Base-by-base conservation (phyloP, 1,140 invertebrate genomes). In the Condylostylus longicornis region DNA sequence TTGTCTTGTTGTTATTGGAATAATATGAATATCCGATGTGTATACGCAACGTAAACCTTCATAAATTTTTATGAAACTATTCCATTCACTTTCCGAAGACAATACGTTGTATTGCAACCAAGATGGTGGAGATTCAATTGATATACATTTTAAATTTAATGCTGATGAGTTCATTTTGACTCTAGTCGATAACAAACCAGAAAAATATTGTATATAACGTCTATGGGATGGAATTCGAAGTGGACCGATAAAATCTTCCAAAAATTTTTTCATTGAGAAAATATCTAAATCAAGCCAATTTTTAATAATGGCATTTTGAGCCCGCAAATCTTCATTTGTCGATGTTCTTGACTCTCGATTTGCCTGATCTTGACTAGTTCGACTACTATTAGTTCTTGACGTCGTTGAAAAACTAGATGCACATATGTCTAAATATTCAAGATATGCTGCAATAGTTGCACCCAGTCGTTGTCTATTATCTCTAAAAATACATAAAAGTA, bases 261-360 rank as follows among this genome's bases (percentile, higher is more conserved):
- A 74, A 55, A 79, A 84, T 46, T 73, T 63, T 52, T 79, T 74
- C 79, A 84, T 84, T 29, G 79, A 76, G 54, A 79, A 82, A 53
- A 77, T 67, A 57, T 84, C 80, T 39, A 81, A 23, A 23, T 38
- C 36, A 23, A 38, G 27, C 27, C 36, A 38, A 31, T 42, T 42
- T 18, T 28, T 12, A 2, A 23, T 33, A 13, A 40, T 40, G 34
- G 38, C 20, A 31, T 29, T 40, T n/a, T 40, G 38, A 7, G 28
- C 32, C 4, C 19, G 27, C 4, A 21, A 19, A 32, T 38, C 40
- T 32, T 36, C 40, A 36, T 41, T 38, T n/a, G 25, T 23, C 13
- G 12, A 22, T 32, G 5, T n/a, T n/a, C n/a, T n/a, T n/a, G n/a
- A n/a, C n/a, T n/a, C n/a, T n/a, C n/a, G n/a, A n/a, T n/a, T n/a